Evolutionary conservation across 2,797 vertebrate species (phyloP), one percentile per base, ranked within the genome.

Genomic region (Cottoperca gobio): DNA sequence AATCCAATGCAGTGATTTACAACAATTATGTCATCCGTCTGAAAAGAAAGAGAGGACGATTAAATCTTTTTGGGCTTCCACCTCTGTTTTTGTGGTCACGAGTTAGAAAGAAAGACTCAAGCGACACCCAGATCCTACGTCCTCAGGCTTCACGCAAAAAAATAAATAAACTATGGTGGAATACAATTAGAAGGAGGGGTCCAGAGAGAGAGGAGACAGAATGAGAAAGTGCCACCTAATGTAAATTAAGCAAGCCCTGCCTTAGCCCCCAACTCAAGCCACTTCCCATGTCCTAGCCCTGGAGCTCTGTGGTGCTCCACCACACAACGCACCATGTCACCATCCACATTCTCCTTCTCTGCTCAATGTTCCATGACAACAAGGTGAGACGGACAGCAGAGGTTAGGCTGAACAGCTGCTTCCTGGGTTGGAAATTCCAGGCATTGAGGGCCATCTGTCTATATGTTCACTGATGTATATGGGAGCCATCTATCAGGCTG

Each of bases 381-480:
- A 97, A 98, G 97, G 97, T 99, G 96, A 97, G 97, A 94, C 82
- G 84, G 93, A 94, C 94, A 93, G 95, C 95, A 95, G 96, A 97
- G 97, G 97, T 97, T 96, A 97, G 94, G 87, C 93, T 76, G 90
- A 97, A 95, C 98, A 98, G 97, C 97, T 98, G 97, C 97, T 96
- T 97, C 96, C 96, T 96, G 95, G 93, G 95, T 94, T 95, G 95
- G 95, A 96, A 95, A 96, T 96, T 96, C 96, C 96, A 95, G 95
- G 95, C 96, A 96, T 96, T 97, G 97, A 97, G 95, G 96, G 94
- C 98, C 98, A 99, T 98, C 97, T 99, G 97, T 96, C 97, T 97
- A 96, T 96, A 97, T 95, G 94, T 96, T 97, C 96, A 95, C 96
- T 94, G 95, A 97, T 94, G 96, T 97, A 97, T 96, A 96, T 94